Percentiles rank a stretch among this genome's conserved stretches.
These are phyloP conservation scores for Nephrocerus scutellatus DNA, from an alignment of 2,888 invertebrate genomes.

Conservation along the genomic window DNA sequence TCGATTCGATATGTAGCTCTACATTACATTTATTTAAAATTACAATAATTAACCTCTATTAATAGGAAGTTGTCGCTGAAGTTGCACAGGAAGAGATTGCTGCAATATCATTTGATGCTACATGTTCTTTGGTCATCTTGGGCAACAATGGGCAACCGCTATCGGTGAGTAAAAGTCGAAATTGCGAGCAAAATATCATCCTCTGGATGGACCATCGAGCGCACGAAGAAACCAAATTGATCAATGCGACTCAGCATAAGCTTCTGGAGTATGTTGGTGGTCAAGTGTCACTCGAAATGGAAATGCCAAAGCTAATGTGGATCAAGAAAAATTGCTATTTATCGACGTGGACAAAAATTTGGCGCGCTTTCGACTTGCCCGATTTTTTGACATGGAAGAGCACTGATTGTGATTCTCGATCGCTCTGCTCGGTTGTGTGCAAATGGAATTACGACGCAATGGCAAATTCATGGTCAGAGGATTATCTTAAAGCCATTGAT, in stretches of 20 bases:
- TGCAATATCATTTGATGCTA: constrained; percentile 93
- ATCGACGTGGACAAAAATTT: constrained; percentile 61
- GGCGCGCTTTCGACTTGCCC: constrained; percentile 81
- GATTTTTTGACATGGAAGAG: constrained; percentile 92
- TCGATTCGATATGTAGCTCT: too few relatives aligned
- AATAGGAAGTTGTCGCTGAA: constrained; percentile 56
- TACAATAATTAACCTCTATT: too few relatives aligned
- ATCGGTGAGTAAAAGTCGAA: constrained; percentile 61
- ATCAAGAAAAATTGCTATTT: constrained; percentile 65
- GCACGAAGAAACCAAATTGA: constrained; percentile 66
- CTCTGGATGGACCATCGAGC: constrained; percentile 94
- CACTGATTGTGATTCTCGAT: constrained; percentile 69
- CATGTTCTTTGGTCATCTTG: constrained; percentile 83
- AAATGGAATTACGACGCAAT: constrained; percentile 86
- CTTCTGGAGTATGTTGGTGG: constrained; percentile 84
- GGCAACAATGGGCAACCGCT: constrained; percentile 63
- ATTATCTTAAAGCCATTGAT: constrained; percentile 66
- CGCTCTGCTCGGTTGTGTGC: constrained; percentile 85
- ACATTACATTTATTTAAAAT: too few relatives aligned
- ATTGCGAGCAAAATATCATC: constrained; percentile 71
- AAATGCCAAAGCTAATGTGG: constrained; percentile 92
- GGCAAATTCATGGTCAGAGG: constrained; percentile 63
- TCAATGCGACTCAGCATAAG: constrained; percentile 68
- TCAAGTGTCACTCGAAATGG: constrained; percentile 92
- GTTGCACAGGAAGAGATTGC: constrained; percentile 56